Evolutionary conservation across 2,888 invertebrate species (phyloP).

Genomic region (Chalcosyrphus nemorum): DNA sequence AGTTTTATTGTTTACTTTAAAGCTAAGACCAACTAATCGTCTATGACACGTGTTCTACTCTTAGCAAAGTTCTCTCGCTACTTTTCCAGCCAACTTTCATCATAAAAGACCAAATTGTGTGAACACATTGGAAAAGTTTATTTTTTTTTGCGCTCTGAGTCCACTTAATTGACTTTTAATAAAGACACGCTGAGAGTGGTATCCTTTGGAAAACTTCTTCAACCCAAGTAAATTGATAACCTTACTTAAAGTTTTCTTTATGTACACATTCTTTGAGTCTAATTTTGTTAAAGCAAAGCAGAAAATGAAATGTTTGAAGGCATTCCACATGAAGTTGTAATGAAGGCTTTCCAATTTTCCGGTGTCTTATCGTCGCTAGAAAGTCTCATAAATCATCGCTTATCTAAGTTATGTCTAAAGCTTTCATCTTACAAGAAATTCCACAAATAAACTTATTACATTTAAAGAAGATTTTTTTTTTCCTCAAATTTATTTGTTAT

Average conservation of each 20-base stretch:
- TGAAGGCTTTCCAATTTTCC: constrained; percentile 37
- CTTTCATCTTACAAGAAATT: constrained; percentile 31
- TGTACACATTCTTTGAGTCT: constrained; percentile 13
- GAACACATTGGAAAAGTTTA: constrained; percentile 22
- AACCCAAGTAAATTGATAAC: background rate
- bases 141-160: constrained; percentile 10
- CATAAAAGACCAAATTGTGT: constrained; percentile 44
- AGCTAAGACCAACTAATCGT: constrained; percentile 40
- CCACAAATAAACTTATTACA: constrained; percentile 43
- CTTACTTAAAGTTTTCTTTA: constrained; percentile 12
- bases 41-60: constrained; percentile 36
- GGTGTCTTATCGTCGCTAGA: constrained; percentile 14
- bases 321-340: constrained; percentile 35
- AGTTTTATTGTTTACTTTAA: constrained; percentile 29
- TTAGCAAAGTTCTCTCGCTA: background rate
- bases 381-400: constrained; percentile 48
- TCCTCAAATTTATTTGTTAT: background rate
- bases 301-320: background rate
- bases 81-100: constrained; percentile 17
- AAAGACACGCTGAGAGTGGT: constrained; percentile 21
- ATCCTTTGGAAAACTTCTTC: background rate
- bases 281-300: background rate
- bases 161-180: constrained; percentile 54
- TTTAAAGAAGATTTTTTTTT: constrained; percentile 14
- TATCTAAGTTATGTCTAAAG: constrained; percentile 42